phyloP scores from a whole-genome alignment of 2,797 vertebrate genomes.

The Garrulus glandarius region DNA sequence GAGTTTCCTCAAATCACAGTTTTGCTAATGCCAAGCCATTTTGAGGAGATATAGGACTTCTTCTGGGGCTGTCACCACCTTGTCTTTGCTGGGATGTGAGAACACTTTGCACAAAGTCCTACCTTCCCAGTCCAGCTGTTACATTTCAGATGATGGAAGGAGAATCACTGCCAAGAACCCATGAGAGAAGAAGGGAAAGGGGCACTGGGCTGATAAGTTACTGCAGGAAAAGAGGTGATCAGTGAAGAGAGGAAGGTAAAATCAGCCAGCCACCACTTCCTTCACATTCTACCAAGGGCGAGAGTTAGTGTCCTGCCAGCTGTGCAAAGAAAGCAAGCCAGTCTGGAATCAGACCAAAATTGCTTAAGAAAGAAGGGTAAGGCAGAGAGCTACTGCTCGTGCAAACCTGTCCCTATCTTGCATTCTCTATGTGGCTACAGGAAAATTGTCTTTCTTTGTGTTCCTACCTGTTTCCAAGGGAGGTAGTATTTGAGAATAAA shows the following conservation, averaged over 20 bases:
- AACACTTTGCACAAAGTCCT: neutral
- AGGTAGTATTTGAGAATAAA: neutral
- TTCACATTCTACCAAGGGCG: neutral
- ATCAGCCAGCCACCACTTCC: neutral
- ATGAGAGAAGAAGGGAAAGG: neutral
- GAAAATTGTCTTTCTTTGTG: neutral
- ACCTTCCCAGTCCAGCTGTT: neutral
- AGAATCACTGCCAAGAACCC: neutral
- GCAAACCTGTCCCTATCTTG: neutral
- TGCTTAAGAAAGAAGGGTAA: neutral
- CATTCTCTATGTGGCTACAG: neutral
- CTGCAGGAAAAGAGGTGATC: neutral
- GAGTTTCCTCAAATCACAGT: neutral
- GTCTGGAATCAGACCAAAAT: neutral
- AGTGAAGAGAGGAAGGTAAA: neutral
- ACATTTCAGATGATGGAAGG: neutral
- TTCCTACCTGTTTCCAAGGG: neutral
- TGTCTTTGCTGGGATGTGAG: neutral
- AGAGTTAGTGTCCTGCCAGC: neutral
- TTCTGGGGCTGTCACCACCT: neutral
- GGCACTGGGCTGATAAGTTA: neutral
- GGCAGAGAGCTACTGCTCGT: neutral
- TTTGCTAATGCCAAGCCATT: neutral
- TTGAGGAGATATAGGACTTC: neutral
- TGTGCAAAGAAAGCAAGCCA: neutral